Percentiles rank a stretch among this genome's conserved stretches.
These are phyloP conservation scores for Branchinecta sandiegonensis DNA, from an alignment of 2,888 invertebrate genomes.

Conservation along the genomic window DNA sequence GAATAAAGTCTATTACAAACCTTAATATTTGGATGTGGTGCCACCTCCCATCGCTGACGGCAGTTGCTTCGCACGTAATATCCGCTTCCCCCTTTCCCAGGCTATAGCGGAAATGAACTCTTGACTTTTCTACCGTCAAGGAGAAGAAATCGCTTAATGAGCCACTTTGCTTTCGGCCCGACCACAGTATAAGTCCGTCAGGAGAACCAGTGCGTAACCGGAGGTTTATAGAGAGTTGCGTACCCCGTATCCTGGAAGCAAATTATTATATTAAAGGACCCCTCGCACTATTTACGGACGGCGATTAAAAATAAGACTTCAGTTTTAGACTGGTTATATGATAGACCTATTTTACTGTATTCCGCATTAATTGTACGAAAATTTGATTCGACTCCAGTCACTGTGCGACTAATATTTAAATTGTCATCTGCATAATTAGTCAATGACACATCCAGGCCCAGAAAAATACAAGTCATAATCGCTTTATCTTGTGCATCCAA, in stretches of 20 bases:
- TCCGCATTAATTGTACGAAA: too few species aligned
- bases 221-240: constrained; percentile 74
- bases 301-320: too few species aligned
- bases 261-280: constrained; percentile 4
- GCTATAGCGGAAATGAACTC: constrained; percentile 60
- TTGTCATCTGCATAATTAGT: too few species aligned
- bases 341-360: too few species aligned
- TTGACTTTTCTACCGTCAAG: constrained; percentile 64
- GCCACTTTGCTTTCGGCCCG: constrained; percentile 50
- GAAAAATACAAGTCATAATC: too few species aligned
- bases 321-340: too few species aligned
- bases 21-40: constrained; percentile 58
- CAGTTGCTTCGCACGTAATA: constrained; percentile 66
- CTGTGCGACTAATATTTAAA: too few species aligned
- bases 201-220: constrained; percentile 57
- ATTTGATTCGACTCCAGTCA: too few species aligned
- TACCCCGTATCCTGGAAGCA: constrained; percentile 53
- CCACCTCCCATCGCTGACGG: constrained; percentile 79
- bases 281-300: too few species aligned
- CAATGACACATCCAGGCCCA: too few species aligned
- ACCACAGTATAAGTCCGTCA: constrained; percentile 69
- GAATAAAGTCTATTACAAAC: constrained; percentile 34
- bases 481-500: too few species aligned
- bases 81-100: constrained; percentile 73
- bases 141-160: constrained; percentile 59